These are phyloP conservation scores for Meloidogyne floridensis DNA, from an alignment of 1,140 invertebrate species.

Conservation along the genomic window DNA sequence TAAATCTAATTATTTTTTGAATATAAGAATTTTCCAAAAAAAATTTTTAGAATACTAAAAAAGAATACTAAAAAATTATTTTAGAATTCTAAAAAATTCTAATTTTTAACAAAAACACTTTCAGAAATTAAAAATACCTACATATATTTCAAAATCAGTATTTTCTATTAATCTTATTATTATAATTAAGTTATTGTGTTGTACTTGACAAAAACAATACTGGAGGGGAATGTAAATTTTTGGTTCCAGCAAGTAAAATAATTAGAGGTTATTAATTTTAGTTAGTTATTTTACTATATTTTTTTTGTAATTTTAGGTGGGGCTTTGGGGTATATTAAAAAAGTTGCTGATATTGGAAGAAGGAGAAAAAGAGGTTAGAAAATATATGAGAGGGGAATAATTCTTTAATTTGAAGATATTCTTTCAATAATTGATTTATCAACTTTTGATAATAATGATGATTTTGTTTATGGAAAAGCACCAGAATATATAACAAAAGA, in stretches of 20 bases:
- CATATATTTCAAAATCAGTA: background rate
- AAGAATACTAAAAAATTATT: too few relatives aligned
- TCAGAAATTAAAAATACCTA: too few relatives aligned
- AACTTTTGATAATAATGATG: slow-evolving; percentile 58
- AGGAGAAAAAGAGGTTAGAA: slow-evolving; percentile 42
- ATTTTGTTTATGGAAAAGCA: slow-evolving; percentile 55
- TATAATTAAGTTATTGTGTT: slow-evolving; percentile 71
- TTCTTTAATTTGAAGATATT: slow-evolving; percentile 28
- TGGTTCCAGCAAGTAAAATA: slow-evolving; percentile 58
- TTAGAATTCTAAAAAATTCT: too few relatives aligned
- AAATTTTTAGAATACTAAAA: too few relatives aligned
- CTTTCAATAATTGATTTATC: slow-evolving; percentile 60
- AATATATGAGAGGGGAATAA: background rate
- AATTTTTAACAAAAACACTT: too few relatives aligned
- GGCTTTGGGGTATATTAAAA: slow-evolving; percentile 58
- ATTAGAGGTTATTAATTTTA: slow-evolving; percentile 37
- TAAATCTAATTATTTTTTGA: slow-evolving; percentile 66
- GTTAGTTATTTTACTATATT: background rate
- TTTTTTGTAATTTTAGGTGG: slow-evolving; percentile 41
- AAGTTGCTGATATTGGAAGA: slow-evolving; percentile 55
- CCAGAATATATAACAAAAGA: slow-evolving; percentile 64
- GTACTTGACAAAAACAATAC: slow-evolving; percentile 75
- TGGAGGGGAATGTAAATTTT: slow-evolving; percentile 61
- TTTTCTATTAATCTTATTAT: background rate
- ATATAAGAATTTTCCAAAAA: too few relatives aligned